A percentile compares a stretch with the other conserved stretches of the same genome.
phyloP scores from a whole-genome alignment of 2,113 vertebrate species.

The Platysteira castanea region DNA sequence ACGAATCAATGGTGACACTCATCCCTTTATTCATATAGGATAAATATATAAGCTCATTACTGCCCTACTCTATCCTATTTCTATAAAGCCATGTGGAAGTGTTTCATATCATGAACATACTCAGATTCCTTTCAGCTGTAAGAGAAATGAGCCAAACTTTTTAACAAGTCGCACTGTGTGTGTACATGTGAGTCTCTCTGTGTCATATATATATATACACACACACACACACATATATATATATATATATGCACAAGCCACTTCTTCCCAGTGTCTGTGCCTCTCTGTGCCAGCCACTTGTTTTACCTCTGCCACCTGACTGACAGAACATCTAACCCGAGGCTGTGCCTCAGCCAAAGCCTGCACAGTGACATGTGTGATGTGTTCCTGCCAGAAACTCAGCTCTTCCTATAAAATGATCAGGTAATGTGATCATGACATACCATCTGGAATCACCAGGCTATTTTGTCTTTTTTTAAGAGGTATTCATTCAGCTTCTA shows the following conservation, averaged over 20 bases:
- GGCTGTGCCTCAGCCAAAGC: background rate
- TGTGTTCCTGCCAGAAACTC: background rate
- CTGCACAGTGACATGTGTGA: background rate
- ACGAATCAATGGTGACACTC: slow-evolving; percentile 23
- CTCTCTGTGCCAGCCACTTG: background rate
- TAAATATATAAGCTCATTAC: slow-evolving; percentile 59
- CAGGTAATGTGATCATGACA: slow-evolving; percentile 21
- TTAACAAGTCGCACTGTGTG: background rate
- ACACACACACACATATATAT: background rate
- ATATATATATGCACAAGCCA: background rate
- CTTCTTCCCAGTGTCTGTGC: background rate
- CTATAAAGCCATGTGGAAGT: slow-evolving; percentile 23
- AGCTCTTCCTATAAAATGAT: background rate
- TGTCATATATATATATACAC: background rate
- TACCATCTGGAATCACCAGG: background rate
- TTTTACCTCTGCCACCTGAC: background rate
- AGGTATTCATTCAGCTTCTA: background rate
- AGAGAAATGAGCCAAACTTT: background rate
- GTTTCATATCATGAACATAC: slow-evolving; percentile 14
- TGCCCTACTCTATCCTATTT: slow-evolving; percentile 29
- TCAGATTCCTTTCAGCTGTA: slow-evolving; percentile 26
- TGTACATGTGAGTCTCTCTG: background rate
- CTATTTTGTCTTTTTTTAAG: background rate
- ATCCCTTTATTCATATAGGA: slow-evolving; percentile 46
- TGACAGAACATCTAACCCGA: background rate